Conservation (phyloP, 2,113 vertebrate species). For the Glareola pratincola region DNA sequence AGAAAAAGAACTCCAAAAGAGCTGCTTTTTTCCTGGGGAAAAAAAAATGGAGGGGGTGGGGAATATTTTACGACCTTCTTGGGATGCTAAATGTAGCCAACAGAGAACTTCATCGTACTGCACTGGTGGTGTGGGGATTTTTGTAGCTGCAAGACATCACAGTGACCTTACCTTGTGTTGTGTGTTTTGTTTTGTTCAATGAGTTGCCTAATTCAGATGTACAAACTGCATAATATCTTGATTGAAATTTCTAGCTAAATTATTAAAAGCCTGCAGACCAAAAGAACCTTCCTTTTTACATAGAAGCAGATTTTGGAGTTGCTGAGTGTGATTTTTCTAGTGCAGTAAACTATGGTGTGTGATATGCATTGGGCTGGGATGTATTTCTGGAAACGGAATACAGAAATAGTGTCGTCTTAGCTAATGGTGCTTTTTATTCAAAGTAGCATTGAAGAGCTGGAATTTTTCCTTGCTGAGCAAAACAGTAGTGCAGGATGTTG, state of each 20-base stretch:
- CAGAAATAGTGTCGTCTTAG: background rate
- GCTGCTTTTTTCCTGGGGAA: background rate
- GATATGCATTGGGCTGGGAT: background rate
- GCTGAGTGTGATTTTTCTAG: background rate
- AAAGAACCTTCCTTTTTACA: background rate
- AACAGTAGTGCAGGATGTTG: background rate
- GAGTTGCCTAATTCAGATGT: background rate
- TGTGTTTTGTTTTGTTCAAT: background rate
- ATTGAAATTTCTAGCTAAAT: background rate
- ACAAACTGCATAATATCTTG: background rate
- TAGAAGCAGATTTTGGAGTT: background rate
- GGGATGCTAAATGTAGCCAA: background rate
- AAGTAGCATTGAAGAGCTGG: background rate
- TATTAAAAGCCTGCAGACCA: background rate
- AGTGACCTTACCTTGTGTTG: conserved; percentile 12
- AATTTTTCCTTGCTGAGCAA: background rate
- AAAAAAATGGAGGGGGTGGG: background rate
- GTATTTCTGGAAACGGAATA: background rate
- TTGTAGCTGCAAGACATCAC: conserved; percentile 29
- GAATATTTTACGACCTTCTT: background rate
- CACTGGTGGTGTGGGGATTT: background rate
- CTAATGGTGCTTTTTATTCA: background rate
- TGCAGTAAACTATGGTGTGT: background rate
- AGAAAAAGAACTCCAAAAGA: background rate
- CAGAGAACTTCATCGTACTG: conserved; percentile 3